Evolutionary conservation across 1,140 invertebrate species (phyloP).

Genomic region (Melanaphis sacchari): DNA sequence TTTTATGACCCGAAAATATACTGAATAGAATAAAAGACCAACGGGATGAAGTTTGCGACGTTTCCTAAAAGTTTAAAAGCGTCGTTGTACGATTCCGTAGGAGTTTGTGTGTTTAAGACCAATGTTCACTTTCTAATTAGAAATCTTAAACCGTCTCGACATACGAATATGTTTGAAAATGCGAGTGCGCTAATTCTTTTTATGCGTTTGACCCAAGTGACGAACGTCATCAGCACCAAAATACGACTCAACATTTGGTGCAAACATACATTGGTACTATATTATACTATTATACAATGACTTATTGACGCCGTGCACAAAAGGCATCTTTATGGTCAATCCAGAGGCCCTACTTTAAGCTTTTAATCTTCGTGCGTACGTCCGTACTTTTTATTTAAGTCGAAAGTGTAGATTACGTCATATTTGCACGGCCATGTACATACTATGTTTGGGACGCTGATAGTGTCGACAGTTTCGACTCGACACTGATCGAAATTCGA

Average conservation of each 20-base stretch:
- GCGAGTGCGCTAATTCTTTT: neutral
- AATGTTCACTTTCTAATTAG: neutral
- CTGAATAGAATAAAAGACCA: neutral
- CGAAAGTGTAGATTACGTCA: neutral
- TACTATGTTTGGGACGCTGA: neutral
- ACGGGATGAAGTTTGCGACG: neutral
- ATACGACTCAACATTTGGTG: neutral
- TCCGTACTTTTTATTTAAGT: neutral
- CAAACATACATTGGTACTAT: neutral
- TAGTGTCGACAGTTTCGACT: too few relatives aligned
- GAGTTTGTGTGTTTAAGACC: neutral
- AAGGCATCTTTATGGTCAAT: neutral
- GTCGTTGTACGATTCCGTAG: neutral
- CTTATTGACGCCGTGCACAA: neutral
- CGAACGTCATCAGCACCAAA: neutral
- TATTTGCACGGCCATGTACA: neutral
- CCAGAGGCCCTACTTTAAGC: neutral
- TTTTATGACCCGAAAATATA: constrained; percentile 3
- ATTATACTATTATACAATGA: neutral
- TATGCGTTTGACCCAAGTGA: neutral
- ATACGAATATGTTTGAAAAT: neutral
- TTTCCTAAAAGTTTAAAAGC: constrained; percentile 9
- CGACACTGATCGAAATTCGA: neutral
- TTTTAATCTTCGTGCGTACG: neutral
- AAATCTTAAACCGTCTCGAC: neutral